Evolutionary conservation across 2,888 invertebrate species (phyloP).

Genomic region (Caenorhabditis sp.): DNA sequence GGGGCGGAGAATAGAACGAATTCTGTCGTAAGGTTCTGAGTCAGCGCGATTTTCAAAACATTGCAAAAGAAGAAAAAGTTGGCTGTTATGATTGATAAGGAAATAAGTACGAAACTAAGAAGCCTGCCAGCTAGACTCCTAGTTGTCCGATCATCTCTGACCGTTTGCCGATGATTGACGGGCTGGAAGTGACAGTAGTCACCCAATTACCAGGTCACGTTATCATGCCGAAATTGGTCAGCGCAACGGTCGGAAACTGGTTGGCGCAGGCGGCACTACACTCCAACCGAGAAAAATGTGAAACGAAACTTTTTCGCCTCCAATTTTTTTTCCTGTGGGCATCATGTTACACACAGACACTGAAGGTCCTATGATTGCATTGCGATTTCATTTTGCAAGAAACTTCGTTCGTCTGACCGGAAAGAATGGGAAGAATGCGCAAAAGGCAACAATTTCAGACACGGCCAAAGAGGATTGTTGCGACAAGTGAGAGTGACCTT

Average conservation of each 20-base stretch:
- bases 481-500: no score
- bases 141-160: neutral
- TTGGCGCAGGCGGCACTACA: slow-evolving; percentile 5
- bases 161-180: slow-evolving; percentile 28
- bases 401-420: neutral
- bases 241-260: slow-evolving; percentile 12
- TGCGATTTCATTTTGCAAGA: slow-evolving; percentile 1
- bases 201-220: slow-evolving; percentile 48
- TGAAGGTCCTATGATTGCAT: no score
- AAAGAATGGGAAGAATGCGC: neutral
- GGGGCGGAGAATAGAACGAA: no score
- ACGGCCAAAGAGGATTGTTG: no score
- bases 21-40: no score
- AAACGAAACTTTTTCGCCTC: neutral
- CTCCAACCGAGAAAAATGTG: neutral
- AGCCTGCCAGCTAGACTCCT: no score
- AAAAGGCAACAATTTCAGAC: no score
- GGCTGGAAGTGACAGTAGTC: slow-evolving; percentile 47
- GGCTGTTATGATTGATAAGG: no score
- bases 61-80: no score
- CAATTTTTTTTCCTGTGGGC: slow-evolving; percentile 4
- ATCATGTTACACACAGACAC: slow-evolving; percentile 27
- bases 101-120: no score
- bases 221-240: slow-evolving; percentile 48
- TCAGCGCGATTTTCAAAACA: no score